These are phyloP conservation scores for Daboia siamensis DNA, from an alignment of 2,113 vertebrate species.

Conservation along the genomic window DNA sequence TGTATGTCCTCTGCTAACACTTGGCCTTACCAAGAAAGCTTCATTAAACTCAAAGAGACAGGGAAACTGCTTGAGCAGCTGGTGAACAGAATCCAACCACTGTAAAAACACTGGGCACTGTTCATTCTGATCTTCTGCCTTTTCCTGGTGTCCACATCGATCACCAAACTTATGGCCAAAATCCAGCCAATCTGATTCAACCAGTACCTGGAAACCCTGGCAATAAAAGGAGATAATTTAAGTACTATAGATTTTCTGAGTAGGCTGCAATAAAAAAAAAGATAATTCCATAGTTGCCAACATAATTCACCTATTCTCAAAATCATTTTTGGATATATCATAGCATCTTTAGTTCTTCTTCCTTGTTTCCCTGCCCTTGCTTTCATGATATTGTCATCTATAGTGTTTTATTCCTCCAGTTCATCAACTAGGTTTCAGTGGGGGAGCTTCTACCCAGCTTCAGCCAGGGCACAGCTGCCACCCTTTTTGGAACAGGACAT, in stretches of 20 bases:
- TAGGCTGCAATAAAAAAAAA: fast-evolving
- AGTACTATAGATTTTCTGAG: background rate
- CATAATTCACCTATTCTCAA: background rate
- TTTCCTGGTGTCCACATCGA: constrained; percentile 96
- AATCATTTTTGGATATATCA: background rate
- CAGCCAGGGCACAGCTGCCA: background rate
- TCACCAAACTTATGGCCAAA: constrained; percentile 97
- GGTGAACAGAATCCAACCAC: constrained; percentile 96
- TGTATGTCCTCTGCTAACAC: background rate
- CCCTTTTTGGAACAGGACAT: background rate
- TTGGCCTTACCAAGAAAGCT: constrained; percentile 88
- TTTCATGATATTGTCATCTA: background rate
- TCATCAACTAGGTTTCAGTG: background rate
- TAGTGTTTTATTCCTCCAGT: background rate
- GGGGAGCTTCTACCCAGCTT: background rate
- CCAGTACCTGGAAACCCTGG: constrained; percentile 95
- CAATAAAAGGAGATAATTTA: background rate
- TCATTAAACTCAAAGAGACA: constrained; percentile 98
- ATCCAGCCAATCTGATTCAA: constrained; percentile 96
- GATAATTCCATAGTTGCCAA: background rate
- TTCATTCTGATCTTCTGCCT: constrained; percentile 90
- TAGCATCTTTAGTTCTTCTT: background rate
- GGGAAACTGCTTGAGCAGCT: constrained; percentile 96
- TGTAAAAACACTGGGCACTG: constrained; percentile 98
- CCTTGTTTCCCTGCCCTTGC: background rate